phyloP scores from a whole-genome alignment of 2,888 invertebrate genomes.

The Phaonia tiefii region DNA sequence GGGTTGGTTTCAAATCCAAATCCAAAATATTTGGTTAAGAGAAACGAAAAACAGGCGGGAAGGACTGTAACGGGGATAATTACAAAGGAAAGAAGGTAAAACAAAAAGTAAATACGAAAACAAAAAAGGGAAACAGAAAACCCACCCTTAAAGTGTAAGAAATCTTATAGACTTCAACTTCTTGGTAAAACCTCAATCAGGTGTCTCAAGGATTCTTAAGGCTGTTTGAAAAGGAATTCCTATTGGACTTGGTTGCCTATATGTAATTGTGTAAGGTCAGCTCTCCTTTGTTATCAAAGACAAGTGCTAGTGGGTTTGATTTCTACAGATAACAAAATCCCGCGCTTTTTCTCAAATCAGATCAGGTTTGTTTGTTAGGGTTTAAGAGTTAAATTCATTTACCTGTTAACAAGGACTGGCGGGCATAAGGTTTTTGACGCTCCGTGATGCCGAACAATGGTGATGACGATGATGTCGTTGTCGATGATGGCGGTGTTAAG shows the following conservation, averaged over 20 bases:
- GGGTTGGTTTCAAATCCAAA: no score
- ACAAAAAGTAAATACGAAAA: background rate
- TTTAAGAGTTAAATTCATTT: background rate
- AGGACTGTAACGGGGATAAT: no score
- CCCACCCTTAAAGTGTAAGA: background rate
- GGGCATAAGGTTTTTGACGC: conserved; percentile 57
- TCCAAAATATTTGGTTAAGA: no score
- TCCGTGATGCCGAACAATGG: no score
- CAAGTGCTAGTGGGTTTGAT: background rate
- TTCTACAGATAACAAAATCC: background rate
- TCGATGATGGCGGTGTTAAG: background rate
- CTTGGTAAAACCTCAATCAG: conserved; percentile 12
- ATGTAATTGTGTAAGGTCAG: background rate
- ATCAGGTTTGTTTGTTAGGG: background rate
- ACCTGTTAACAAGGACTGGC: conserved; percentile 61
- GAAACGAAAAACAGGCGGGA: no score
- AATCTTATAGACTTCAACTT: no score
- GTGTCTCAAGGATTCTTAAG: conserved; percentile 1
- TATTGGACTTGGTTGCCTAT: background rate
- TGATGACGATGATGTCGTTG: background rate
- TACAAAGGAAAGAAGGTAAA: background rate
- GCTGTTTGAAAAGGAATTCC: background rate
- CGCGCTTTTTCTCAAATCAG: conserved; percentile 7
- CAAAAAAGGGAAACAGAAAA: conserved; percentile 2
- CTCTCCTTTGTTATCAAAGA: no score